Conservation (phyloP, 2,888 invertebrate genomes). For the Zhuqinia jingwanae region DNA sequence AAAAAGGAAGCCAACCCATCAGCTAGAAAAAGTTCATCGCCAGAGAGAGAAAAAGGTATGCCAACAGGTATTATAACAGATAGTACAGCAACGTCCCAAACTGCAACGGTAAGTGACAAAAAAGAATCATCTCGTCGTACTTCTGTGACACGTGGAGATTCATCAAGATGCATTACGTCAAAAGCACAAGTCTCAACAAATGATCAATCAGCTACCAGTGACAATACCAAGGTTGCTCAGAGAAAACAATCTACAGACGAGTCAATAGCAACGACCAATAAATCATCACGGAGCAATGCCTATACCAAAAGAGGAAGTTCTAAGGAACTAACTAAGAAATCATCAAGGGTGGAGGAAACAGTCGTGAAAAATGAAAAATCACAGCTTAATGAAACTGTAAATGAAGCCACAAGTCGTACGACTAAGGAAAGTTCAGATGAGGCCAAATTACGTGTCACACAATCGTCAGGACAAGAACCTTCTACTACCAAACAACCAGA, state of each 20-base stretch:
- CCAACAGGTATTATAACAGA: not conserved
- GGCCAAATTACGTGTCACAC: too few species aligned
- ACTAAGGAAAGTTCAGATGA: too few species aligned
- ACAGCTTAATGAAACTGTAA: not conserved
- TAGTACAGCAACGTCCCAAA: not conserved
- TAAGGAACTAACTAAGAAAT: slow-evolving; percentile 52
- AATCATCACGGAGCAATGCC: slow-evolving; percentile 5
- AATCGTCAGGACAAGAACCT: too few species aligned
- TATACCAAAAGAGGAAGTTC: slow-evolving; percentile 63
- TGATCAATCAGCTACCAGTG: not conserved
- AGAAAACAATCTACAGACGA: slow-evolving; percentile 57
- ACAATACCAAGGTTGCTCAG: not conserved
- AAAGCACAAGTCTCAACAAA: not conserved
- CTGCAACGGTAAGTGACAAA: not conserved
- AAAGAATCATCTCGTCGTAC: not conserved
- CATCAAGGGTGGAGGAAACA: not conserved
- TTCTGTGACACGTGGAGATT: slow-evolving; percentile 47
- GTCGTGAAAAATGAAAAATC: slow-evolving; percentile 17
- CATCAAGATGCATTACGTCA: slow-evolving; percentile 40
- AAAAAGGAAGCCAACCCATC: slow-evolving; percentile 37
- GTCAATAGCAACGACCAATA: not conserved
- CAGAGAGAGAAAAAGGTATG: slow-evolving; percentile 61
- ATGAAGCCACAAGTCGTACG: not conserved
- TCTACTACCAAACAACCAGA: not conserved
- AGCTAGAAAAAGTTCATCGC: slow-evolving; percentile 69